Percentiles rank a stretch among this genome's conserved stretches.
phyloP scores from a whole-genome alignment of 2,113 vertebrate species.

The Eleginops maclovinus region DNA sequence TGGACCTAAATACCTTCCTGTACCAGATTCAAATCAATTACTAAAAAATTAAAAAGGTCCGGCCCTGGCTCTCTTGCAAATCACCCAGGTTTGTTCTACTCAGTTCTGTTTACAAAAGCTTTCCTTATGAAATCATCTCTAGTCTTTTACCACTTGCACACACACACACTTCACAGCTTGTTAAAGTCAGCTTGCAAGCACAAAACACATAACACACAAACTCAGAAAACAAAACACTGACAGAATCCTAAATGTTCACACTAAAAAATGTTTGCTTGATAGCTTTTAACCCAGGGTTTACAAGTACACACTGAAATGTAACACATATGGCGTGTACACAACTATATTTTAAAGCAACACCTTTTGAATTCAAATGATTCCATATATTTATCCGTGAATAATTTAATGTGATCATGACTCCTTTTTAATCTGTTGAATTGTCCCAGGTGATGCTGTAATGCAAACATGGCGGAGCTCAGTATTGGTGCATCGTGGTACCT shows the following conservation, averaged over 20 bases:
- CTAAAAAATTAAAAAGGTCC: background rate
- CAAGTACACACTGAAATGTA: background rate
- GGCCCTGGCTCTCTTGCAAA: background rate
- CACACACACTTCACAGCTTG: background rate
- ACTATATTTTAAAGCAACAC: too few species aligned
- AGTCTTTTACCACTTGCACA: background rate
- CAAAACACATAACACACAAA: background rate
- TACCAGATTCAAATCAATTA: background rate
- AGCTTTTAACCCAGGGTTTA: background rate
- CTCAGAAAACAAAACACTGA: background rate
- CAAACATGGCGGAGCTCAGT: background rate
- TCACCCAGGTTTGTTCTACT: too few species aligned
- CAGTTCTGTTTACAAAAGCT: background rate
- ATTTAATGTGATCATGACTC: background rate
- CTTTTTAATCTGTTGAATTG: background rate
- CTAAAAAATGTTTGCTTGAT: background rate
- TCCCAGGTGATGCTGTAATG: background rate
- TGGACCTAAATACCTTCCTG: background rate
- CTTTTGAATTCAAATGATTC: too few species aligned
- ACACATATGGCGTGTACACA: background rate
- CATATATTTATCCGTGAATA: too few species aligned
- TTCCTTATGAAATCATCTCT: slow-evolving; percentile 12
- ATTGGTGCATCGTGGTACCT: background rate
- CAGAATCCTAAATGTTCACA: slow-evolving; percentile 5
- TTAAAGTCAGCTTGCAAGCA: slow-evolving; percentile 4